Conservation (phyloP, 1,140 invertebrate genomes). For the Drosophila sturtevanti region DNA sequence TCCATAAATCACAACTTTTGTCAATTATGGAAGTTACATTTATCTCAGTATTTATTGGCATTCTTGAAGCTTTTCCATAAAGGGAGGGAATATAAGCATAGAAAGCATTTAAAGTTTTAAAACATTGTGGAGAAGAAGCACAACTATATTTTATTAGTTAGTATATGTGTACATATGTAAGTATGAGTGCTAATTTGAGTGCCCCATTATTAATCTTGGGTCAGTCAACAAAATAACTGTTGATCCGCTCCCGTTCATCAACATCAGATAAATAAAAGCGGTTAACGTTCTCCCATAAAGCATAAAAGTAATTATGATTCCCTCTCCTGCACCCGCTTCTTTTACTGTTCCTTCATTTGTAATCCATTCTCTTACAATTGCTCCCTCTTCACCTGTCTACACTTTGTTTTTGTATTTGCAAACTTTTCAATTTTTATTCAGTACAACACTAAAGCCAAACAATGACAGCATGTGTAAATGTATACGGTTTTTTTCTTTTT, state of each 20-base stretch:
- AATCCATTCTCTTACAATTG: constrained; percentile 22
- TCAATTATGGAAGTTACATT: too few species aligned
- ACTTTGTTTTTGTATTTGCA: constrained; percentile 51
- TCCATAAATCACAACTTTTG: too few species aligned
- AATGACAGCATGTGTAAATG: constrained; percentile 41
- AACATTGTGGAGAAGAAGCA: too few species aligned
- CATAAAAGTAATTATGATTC: constrained; percentile 66
- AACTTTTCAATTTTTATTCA: constrained; percentile 61
- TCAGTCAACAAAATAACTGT: background rate
- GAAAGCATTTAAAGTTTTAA: too few species aligned
- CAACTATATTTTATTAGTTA: too few species aligned
- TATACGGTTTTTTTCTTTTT: background rate
- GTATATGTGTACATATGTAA: too few species aligned
- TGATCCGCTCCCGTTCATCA: constrained; percentile 2
- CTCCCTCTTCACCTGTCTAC: constrained; percentile 35
- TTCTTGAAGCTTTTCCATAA: too few species aligned
- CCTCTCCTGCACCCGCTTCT: background rate
- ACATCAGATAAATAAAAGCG: constrained; percentile 33
- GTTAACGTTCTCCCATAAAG: constrained; percentile 42
- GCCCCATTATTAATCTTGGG: background rate
- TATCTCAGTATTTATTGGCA: too few species aligned
- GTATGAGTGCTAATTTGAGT: too few species aligned
- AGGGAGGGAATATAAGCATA: too few species aligned
- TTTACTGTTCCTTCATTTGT: constrained; percentile 1
- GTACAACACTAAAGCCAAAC: constrained; percentile 30